Percentiles rank a stretch among this genome's conserved stretches.
Evolutionary conservation across 2,113 vertebrate genomes (phyloP).

Genomic region (Megaceryle maxima): DNA sequence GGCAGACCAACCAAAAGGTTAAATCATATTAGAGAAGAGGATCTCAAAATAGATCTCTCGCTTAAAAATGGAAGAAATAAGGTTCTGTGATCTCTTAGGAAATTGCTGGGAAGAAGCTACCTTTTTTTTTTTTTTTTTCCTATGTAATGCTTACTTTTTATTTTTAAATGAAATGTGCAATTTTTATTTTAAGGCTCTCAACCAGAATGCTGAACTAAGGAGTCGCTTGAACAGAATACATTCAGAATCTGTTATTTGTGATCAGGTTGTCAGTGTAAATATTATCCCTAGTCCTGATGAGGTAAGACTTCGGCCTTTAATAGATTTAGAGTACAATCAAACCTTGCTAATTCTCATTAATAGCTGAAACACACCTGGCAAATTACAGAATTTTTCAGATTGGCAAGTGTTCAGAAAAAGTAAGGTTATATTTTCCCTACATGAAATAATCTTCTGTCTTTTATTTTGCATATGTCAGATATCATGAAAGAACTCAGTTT

Average conservation of each 20-base stretch:
- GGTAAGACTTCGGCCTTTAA: conserved; percentile 81
- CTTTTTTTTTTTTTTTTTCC: background rate
- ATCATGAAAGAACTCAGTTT: background rate
- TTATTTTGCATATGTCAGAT: background rate
- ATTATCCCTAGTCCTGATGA: conserved; percentile 97
- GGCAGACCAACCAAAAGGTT: background rate
- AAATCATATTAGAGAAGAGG: background rate
- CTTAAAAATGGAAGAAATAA: background rate
- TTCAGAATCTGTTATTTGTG: conserved; percentile 93
- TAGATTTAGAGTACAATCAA: conserved; percentile 37
- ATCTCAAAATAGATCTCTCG: background rate
- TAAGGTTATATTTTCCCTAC: background rate
- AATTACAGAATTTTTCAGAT: background rate
- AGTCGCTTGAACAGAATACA: conserved; percentile 97
- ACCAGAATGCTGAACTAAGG: conserved; percentile 96
- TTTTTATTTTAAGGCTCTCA: conserved; percentile 89
- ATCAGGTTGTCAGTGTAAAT: conserved; percentile 98
- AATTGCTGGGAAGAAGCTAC: background rate
- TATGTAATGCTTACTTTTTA: conserved; percentile 26
- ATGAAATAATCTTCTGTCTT: background rate
- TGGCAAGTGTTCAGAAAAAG: background rate
- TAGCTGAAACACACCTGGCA: background rate
- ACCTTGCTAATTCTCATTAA: conserved; percentile 53
- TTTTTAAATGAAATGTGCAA: conserved; percentile 72
- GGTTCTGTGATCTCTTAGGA: background rate